Conservation (phyloP, 2,797 vertebrate species). For the Geotrypetes seraphini region DNA sequence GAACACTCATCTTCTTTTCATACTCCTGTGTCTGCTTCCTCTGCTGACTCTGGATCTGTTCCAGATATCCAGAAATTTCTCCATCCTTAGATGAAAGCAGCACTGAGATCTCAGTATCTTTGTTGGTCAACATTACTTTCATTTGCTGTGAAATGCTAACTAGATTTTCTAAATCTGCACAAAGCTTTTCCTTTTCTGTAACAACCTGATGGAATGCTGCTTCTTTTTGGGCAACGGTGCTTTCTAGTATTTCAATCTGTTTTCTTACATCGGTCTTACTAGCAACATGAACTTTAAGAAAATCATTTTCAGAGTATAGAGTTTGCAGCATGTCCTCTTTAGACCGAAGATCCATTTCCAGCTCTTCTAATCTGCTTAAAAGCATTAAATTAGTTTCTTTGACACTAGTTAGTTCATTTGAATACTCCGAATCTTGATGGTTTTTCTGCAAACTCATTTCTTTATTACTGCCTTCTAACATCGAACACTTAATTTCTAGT, state of each 20-base stretch:
- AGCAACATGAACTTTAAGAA: constrained; percentile 41
- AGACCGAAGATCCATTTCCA: constrained; percentile 41
- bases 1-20: constrained; percentile 52
- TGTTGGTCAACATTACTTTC: constrained; percentile 64
- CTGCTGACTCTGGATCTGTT: constrained; percentile 63
- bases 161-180: constrained; percentile 64
- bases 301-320: constrained; percentile 50
- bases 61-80: constrained; percentile 68
- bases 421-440: constrained; percentile 45
- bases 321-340: constrained; percentile 43
- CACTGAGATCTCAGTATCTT: constrained; percentile 75
- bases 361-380: constrained; percentile 40
- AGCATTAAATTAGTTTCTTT: constrained; percentile 56
- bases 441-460: constrained; percentile 44
- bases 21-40: constrained; percentile 54
- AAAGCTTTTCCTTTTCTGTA: constrained; percentile 45
- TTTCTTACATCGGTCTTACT: constrained; percentile 42
- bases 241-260: constrained; percentile 48
- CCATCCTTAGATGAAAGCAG: constrained; percentile 69
- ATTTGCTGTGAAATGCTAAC: constrained; percentile 61
- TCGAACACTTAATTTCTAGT: constrained; percentile 38
- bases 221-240: constrained; percentile 41
- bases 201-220: constrained; percentile 47
- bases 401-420: constrained; percentile 58
- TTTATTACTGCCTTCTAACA: constrained; percentile 50